phyloP scores from a whole-genome alignment of 2,888 invertebrate genomes.

The Bugula neritina region DNA sequence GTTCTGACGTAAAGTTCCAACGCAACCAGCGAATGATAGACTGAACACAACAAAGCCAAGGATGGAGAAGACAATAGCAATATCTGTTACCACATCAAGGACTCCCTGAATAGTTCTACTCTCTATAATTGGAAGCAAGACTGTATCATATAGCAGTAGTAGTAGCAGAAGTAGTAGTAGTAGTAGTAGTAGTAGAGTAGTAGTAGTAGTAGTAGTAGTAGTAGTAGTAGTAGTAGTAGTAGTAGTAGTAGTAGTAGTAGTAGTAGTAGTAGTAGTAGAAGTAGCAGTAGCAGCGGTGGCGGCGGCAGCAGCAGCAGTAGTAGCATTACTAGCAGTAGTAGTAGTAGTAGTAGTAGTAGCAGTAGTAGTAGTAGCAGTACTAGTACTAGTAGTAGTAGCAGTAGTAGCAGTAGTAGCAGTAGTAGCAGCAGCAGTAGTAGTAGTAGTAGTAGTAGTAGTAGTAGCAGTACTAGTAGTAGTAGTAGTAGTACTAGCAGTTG shows the following conservation, averaged over 20 bases:
- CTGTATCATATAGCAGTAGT: background rate
- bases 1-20: conserved; percentile 6
- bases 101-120: background rate
- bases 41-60: background rate
- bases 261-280: background rate
- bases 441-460: too few species aligned
- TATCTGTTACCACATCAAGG: conserved; percentile 11
- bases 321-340: background rate
- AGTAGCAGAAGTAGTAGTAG: too few species aligned
- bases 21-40: conserved; percentile 19
- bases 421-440: too few species aligned
- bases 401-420: too few species aligned
- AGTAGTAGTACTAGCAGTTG: too few species aligned
- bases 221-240: background rate
- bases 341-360: too few species aligned
- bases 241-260: background rate
- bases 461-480: too few species aligned
- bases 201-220: background rate
- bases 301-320: background rate
- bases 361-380: too few species aligned
- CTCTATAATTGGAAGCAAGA: background rate
- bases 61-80: background rate
- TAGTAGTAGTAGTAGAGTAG: too few species aligned
- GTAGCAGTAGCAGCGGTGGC: background rate
- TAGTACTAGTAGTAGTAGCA: too few species aligned